These are phyloP conservation scores for Drosophila parabipectinata DNA, from an alignment of 1,140 invertebrate genomes.

Conservation along the genomic window DNA sequence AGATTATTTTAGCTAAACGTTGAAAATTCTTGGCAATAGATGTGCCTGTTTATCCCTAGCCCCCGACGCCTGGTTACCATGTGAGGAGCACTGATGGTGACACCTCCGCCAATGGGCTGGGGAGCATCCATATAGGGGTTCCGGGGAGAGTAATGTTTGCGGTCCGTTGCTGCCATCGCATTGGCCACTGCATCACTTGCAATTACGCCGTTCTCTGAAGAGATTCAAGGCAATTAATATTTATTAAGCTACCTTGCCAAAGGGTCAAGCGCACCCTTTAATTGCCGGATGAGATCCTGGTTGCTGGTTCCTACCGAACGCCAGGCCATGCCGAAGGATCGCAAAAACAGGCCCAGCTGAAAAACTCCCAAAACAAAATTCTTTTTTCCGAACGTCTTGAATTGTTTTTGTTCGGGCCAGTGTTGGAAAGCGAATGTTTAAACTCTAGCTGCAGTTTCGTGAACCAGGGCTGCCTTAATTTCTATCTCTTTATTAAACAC, in stretches of 20 bases:
- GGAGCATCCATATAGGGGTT: conserved; percentile 95
- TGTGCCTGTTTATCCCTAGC: not conserved
- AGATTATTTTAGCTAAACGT: no score
- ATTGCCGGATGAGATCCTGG: conserved; percentile 92
- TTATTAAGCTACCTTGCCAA: not conserved
- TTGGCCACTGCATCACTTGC: conserved; percentile 90
- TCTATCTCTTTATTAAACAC: no score
- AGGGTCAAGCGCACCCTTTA: conserved; percentile 87
- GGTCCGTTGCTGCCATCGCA: conserved; percentile 94
- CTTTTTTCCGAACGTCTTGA: conserved; percentile 31
- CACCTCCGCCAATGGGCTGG: conserved; percentile 94
- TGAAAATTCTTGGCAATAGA: no score
- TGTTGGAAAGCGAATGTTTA: not conserved
- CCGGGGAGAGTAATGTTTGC: conserved; percentile 88
- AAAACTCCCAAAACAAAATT: conserved; percentile 33
- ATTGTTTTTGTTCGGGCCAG: conserved; percentile 20
- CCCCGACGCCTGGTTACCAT: conserved; percentile 89
- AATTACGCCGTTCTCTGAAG: conserved; percentile 93
- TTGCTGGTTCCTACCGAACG: conserved; percentile 93
- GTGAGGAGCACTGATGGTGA: conserved; percentile 98
- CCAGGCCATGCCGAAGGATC: conserved; percentile 87
- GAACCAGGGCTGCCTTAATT: no score
- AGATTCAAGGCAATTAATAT: conserved; percentile 74
- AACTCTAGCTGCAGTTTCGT: no score
- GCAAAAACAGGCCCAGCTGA: conserved; percentile 56